Evolutionary conservation across 2,888 invertebrate species (phyloP).

Genomic region (Pseudoips prasinana): DNA sequence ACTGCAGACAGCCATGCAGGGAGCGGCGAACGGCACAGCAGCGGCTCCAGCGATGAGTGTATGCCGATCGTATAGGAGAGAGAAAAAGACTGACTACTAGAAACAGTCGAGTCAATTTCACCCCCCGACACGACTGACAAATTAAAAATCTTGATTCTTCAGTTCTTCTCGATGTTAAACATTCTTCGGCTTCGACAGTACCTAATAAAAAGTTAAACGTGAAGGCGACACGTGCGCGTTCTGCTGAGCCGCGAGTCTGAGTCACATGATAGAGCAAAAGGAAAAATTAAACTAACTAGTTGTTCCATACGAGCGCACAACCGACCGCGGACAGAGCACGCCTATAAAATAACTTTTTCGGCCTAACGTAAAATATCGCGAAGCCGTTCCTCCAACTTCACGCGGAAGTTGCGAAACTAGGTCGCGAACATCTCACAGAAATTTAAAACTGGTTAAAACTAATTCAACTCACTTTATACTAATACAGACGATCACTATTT

Average conservation of each 20-base stretch:
- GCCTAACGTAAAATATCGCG: conserved; percentile 41
- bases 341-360: conserved; percentile 22
- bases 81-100: conserved; percentile 89
- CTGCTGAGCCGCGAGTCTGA: conserved; percentile 28
- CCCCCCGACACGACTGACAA: conserved; percentile 83
- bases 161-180: conserved; percentile 25
- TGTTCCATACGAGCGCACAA: conserved; percentile 33
- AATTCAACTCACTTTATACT: conserved; percentile 45
- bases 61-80: conserved; percentile 87
- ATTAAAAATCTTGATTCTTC: conserved; percentile 40
- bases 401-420: conserved; percentile 73
- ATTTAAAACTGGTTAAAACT: conserved; percentile 28
- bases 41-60: conserved; percentile 45
- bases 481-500: conserved; percentile 46
- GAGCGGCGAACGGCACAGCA: conserved; percentile 16
- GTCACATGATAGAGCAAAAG: conserved; percentile 53
- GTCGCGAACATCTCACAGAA: conserved; percentile 62
- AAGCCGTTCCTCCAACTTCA: conserved; percentile 58
- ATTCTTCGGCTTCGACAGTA: conserved; percentile 44
- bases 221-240: conserved; percentile 31
- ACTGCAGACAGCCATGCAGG: conserved; percentile 62
- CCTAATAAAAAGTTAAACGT: conserved; percentile 39
- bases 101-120: conserved; percentile 85
- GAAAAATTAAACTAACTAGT: conserved; percentile 44
- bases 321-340: conserved; percentile 29